Conservation (phyloP, 1,140 invertebrate genomes). For the Lutraria rhynchaena region DNA sequence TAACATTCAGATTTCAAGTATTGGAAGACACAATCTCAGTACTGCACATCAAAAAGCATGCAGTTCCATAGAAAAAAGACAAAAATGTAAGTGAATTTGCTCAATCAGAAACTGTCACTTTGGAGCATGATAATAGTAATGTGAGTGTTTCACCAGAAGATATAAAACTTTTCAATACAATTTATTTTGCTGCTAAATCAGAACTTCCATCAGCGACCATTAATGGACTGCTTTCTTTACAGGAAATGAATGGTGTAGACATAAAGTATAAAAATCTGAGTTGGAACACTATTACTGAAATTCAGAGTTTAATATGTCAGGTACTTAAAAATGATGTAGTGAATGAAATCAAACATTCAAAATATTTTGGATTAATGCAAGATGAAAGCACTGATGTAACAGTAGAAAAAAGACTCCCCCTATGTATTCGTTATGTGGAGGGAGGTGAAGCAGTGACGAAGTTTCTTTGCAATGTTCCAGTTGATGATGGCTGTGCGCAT, state of each 20-base stretch:
- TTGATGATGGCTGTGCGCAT: constrained; percentile 36
- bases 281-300: constrained; percentile 7
- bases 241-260: background rate
- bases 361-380: constrained; percentile 2
- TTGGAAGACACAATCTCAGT: background rate
- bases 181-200: background rate
- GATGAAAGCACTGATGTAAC: constrained; percentile 39
- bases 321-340: background rate
- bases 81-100: background rate
- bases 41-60: constrained; percentile 11
- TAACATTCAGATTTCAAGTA: background rate
- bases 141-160: background rate
- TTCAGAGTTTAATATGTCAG: constrained; percentile 8
- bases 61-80: background rate
- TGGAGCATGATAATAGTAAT: background rate
- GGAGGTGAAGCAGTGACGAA: constrained; percentile 4
- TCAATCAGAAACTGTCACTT: background rate
- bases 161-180: background rate
- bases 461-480: constrained; percentile 22
- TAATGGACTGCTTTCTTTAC: constrained; percentile 8
- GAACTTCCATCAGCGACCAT: background rate
- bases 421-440: no score
- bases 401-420: background rate
- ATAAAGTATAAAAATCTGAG: constrained; percentile 28
- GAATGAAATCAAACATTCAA: background rate